Conservation (phyloP, 2,888 invertebrate species). For the Perithous albicinctus region DNA sequence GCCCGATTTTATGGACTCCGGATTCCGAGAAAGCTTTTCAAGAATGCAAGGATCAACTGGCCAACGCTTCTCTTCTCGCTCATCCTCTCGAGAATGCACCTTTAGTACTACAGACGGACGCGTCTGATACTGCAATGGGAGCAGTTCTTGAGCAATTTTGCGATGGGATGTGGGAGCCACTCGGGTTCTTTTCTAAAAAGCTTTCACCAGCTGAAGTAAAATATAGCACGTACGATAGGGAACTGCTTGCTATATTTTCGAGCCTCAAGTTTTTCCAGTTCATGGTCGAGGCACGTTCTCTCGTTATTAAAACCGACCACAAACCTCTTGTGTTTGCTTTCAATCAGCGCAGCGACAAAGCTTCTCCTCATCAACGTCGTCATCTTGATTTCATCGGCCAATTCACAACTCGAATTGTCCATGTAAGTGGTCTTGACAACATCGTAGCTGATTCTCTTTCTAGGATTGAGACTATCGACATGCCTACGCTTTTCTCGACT, state of each 20-base stretch:
- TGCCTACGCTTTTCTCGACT: slow-evolving; percentile 11
- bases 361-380: not conserved
- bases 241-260: slow-evolving; percentile 43
- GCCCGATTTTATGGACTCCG: slow-evolving; percentile 56
- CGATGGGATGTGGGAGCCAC: slow-evolving; percentile 38
- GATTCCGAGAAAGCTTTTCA: slow-evolving; percentile 51
- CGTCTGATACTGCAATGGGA: slow-evolving; percentile 55
- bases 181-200: slow-evolving; percentile 54
- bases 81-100: slow-evolving; percentile 53
- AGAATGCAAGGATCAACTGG: slow-evolving; percentile 49
- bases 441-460: slow-evolving; percentile 14
- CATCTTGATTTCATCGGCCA: slow-evolving; percentile 20
- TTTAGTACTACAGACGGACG: slow-evolving; percentile 64
- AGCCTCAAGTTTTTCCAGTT: slow-evolving; percentile 52
- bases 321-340: slow-evolving; percentile 3
- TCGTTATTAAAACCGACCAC: slow-evolving; percentile 37
- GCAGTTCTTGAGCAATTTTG: slow-evolving; percentile 51
- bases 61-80: slow-evolving; percentile 56
- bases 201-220: slow-evolving; percentile 58
- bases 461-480: slow-evolving; percentile 4
- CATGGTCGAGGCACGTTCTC: slow-evolving; percentile 43
- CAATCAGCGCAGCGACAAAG: slow-evolving; percentile 20
- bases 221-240: slow-evolving; percentile 73
- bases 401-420: not conserved
- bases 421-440: slow-evolving; percentile 1